phyloP scores from a whole-genome alignment of 2,888 invertebrate species.

The Epinotia nisella region DNA sequence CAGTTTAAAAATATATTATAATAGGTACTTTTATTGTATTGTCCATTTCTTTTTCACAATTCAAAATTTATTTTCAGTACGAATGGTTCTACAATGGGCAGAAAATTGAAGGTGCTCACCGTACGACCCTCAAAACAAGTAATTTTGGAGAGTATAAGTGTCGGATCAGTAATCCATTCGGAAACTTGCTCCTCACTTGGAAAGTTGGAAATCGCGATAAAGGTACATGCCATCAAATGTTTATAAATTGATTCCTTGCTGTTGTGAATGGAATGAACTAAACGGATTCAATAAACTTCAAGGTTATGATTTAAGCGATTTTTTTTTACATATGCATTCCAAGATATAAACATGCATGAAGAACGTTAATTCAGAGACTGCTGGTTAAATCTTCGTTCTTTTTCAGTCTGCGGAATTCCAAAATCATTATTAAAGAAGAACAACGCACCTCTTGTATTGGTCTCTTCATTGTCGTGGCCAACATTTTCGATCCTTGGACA shows the following conservation, averaged over 20 bases:
- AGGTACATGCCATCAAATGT: constrained; percentile 1
- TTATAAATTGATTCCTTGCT: no score
- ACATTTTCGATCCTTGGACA: neutral
- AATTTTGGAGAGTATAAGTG: constrained; percentile 23
- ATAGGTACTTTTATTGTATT: neutral
- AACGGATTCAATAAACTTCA: no score
- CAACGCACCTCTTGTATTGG: constrained; percentile 26
- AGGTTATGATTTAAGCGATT: no score
- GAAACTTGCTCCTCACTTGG: constrained; percentile 22
- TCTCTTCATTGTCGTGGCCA: constrained; percentile 16
- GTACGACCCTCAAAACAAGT: no score
- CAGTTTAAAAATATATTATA: no score
- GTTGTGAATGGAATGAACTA: no score
- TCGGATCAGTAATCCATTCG: constrained; percentile 17
- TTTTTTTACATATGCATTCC: no score
- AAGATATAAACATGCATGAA: neutral
- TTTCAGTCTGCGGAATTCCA: constrained; percentile 30
- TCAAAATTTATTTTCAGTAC: constrained; percentile 17
- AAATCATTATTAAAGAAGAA: constrained; percentile 13
- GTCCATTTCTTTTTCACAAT: neutral
- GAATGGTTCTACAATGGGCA: constrained; percentile 30
- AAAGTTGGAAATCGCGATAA: neutral
- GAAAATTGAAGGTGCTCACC: neutral
- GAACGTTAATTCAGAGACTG: neutral
- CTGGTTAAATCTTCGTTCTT: neutral